These are phyloP conservation scores for Salticus scenicus DNA, from an alignment of 2,888 invertebrate species.

Conservation along the genomic window DNA sequence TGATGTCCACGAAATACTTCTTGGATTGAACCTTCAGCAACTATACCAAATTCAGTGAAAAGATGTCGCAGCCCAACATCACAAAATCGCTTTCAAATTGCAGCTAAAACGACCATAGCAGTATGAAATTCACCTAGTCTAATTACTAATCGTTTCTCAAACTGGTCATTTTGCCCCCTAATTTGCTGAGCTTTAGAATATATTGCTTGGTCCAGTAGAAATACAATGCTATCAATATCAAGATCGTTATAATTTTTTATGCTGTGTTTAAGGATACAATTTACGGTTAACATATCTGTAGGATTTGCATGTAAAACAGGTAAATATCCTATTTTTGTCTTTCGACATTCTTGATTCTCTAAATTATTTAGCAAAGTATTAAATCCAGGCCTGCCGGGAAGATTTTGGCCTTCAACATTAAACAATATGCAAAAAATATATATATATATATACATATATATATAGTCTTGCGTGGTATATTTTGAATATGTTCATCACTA, in stretches of 20 bases:
- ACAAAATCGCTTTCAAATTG: constrained; percentile 70
- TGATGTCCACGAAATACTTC: constrained; percentile 58
- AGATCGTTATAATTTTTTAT: background rate
- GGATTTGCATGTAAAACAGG: constrained; percentile 52
- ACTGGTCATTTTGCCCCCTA: constrained; percentile 65
- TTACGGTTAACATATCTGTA: constrained; percentile 9
- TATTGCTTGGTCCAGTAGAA: constrained; percentile 66
- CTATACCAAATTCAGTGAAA: constrained; percentile 66
- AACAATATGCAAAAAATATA: no score
- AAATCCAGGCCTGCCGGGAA: background rate
- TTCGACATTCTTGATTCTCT: background rate
- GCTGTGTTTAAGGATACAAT: background rate
- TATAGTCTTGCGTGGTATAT: background rate
- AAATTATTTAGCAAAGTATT: background rate
- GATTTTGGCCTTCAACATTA: background rate
- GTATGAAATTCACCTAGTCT: constrained; percentile 71
- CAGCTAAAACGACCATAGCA: constrained; percentile 68
- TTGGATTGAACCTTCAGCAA: constrained; percentile 70
- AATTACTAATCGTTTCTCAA: constrained; percentile 52
- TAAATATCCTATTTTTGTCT: constrained; percentile 50
- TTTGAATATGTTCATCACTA: background rate
- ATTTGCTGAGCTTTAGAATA: constrained; percentile 72
- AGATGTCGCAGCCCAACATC: constrained; percentile 71
- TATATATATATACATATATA: no score
- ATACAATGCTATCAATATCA: background rate